Evolutionary conservation across 2,113 vertebrate genomes (phyloP).

Genomic region (Nansenia antarctica): DNA sequence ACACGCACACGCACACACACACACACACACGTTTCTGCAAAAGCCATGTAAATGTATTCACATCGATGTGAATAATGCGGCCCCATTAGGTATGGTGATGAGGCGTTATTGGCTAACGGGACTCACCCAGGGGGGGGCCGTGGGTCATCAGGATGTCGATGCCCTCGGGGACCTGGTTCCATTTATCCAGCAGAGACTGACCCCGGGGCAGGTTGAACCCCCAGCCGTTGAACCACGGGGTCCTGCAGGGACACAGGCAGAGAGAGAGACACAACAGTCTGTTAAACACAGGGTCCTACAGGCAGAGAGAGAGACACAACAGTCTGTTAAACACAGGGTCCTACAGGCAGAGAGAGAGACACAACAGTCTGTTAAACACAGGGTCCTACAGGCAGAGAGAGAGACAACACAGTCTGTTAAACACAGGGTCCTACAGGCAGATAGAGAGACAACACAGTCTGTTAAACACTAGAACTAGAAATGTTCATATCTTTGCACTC

Average conservation of each 20-base stretch:
- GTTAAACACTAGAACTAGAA: no score
- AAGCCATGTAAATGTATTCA: conserved; percentile 19
- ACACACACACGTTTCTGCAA: neutral
- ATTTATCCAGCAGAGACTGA: conserved; percentile 98
- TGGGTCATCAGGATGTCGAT: conserved; percentile 99
- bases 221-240: conserved; percentile 99
- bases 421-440: neutral
- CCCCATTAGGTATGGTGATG: conserved; percentile 36
- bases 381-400: conserved; percentile 72
- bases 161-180: conserved; percentile 97
- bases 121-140: conserved; percentile 96
- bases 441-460: neutral
- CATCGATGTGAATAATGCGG: conserved; percentile 22
- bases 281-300: conserved; percentile 97
- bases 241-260: conserved; percentile 82
- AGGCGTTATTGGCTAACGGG: conserved; percentile 60
- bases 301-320: conserved; percentile 5
- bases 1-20: neutral
- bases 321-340: conserved; percentile 56
- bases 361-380: neutral
- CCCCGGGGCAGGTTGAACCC: conserved; percentile 97
- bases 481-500: no score
- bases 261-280: conserved; percentile 16
- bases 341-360: conserved; percentile 58
- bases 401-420: neutral